Evolutionary conservation across 2,888 invertebrate species (phyloP).

Genomic region (Leucoma salicis): DNA sequence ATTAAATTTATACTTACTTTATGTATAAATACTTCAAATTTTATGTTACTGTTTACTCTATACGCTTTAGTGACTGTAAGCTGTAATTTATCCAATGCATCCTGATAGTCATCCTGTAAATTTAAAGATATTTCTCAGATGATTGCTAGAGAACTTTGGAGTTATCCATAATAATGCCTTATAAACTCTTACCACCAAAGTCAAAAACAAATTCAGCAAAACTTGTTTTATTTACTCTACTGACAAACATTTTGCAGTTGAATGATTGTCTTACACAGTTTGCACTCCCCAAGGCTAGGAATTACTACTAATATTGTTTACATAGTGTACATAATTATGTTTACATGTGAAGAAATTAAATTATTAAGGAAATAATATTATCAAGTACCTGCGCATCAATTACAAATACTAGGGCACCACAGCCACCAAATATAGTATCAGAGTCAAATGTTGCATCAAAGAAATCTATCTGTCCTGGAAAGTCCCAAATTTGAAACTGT

Average conservation of each 20-base stretch:
- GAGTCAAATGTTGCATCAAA: constrained; percentile 98
- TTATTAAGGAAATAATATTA: not conserved
- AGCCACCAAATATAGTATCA: constrained; percentile 97
- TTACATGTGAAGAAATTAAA: no score
- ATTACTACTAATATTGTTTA: no score
- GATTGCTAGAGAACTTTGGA: no score
- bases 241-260: no score
- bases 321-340: no score
- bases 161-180: no score
- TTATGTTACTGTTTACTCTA: constrained; percentile 97
- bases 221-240: no score
- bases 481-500: constrained; percentile 99
- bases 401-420: constrained; percentile 98
- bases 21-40: constrained; percentile 99
- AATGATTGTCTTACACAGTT: no score
- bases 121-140: not conserved
- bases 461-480: constrained; percentile 99
- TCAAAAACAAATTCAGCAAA: no score
- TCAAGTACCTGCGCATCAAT: constrained; percentile 95
- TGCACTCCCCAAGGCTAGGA: no score
- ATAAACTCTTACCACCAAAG: no score
- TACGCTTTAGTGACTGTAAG: constrained; percentile 97
- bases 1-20: constrained; percentile 81
- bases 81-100: constrained; percentile 95
- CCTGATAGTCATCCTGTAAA: constrained; percentile 95